These are phyloP conservation scores for Apodemus sylvaticus DNA, from an alignment of 2,113 vertebrate species.

Conservation along the genomic window DNA sequence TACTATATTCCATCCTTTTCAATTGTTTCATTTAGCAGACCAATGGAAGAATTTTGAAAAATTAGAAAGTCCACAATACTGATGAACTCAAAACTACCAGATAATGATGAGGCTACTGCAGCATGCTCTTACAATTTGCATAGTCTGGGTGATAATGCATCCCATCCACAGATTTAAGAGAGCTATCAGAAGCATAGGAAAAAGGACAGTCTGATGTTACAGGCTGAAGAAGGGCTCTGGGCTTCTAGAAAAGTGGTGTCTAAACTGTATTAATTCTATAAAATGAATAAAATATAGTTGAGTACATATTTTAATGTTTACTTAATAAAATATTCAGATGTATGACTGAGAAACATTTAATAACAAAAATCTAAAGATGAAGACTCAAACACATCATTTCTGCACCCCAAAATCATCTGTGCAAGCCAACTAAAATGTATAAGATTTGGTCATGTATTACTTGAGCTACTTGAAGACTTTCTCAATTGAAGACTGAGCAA, in stretches of 20 bases:
- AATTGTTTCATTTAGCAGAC: constrained; percentile 53
- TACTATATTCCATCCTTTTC: constrained; percentile 41
- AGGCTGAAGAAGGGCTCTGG: neutral
- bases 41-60: neutral
- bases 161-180: neutral
- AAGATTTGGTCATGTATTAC: neutral
- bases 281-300: constrained; percentile 29
- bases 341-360: neutral
- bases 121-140: neutral
- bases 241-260: neutral
- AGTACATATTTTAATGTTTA: neutral
- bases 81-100: constrained; percentile 31
- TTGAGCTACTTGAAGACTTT: neutral
- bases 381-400: neutral
- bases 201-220: neutral
- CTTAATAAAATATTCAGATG: constrained; percentile 43
- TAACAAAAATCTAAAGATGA: constrained; percentile 27
- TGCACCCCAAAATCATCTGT: neutral
- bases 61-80: constrained; percentile 34
- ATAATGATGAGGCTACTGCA: neutral
- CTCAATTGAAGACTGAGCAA: neutral
- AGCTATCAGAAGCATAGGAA: constrained; percentile 2
- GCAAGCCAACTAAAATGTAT: constrained; percentile 3
- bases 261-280: constrained; percentile 12
- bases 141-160: neutral